Conservation (phyloP, 1,140 invertebrate species). For the Nasonia giraulti region DNA sequence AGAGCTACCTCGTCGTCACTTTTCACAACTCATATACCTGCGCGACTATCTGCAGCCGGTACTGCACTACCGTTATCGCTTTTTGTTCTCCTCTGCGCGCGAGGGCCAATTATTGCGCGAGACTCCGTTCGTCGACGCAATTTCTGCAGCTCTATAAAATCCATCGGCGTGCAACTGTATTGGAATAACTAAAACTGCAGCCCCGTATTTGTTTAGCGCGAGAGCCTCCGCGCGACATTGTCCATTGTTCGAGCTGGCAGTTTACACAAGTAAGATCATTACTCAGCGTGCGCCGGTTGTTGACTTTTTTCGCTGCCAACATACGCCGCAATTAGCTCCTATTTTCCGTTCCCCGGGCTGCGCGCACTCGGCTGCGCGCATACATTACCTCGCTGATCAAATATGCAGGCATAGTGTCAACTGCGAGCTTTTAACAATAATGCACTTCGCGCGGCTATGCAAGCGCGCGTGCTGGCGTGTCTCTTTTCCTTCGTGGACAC, state of each 20-base stretch:
- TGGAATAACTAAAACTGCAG: too few relatives aligned
- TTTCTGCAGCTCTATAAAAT: too few relatives aligned
- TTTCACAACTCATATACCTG: background rate
- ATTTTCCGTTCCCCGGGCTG: conserved; percentile 54
- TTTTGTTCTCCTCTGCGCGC: background rate
- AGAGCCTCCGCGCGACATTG: background rate
- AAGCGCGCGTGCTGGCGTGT: too few relatives aligned
- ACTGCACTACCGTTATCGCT: background rate
- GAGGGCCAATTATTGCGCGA: background rate
- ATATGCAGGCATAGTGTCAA: background rate
- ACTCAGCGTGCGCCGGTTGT: conserved; percentile 60
- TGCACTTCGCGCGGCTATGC: background rate
- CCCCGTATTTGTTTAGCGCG: conserved; percentile 21
- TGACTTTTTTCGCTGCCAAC: conserved; percentile 64
- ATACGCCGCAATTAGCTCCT: conserved; percentile 63
- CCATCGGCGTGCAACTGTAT: too few relatives aligned
- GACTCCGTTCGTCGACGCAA: background rate
- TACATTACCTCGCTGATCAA: conserved; percentile 14
- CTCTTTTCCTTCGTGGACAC: background rate
- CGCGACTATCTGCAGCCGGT: background rate
- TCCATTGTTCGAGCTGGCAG: conserved; percentile 54
- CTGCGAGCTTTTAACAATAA: background rate
- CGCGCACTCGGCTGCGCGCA: background rate
- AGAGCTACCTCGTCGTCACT: background rate
- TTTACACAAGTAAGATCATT: conserved; percentile 64